Evolutionary conservation across 1,140 invertebrate genomes (phyloP), one percentile per base, ranked within the genome.

Genomic region (Oscheius sp.): DNA sequence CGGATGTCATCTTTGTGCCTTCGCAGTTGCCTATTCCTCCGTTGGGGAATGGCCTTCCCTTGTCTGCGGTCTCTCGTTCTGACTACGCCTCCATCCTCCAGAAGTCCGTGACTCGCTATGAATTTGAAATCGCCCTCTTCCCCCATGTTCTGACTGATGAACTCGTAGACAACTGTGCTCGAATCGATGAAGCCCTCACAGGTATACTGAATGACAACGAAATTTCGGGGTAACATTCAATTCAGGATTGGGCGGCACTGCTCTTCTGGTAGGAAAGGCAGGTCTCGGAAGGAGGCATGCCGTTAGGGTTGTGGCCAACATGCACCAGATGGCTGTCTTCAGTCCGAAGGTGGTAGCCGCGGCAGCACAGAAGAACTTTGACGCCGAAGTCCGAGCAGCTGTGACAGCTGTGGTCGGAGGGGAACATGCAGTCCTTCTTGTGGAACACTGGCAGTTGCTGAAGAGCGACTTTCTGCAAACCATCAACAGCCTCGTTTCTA

Each of bases 361-460:
- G 20, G 91, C 90, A 79, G 80, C 81, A 13, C 67, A 89, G 36
- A 90, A 89, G 77, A 84, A 89, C 36, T 91, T 91, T 82, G 88
- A 87, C 76, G 88, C 86, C 80, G 90, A 91, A 72, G 75, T 90
- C 23, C 90, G 90, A 84, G 79, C 89, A 84, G 90, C 89, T 2
- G 90, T 94, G 85, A 91, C 93, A 85, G 79, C 86, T 55, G 92
- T 91, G 26, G 86, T 94, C 38, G 92, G 94, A 61, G 90, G 90
- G 15, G 90, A 94, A 83, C 87, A 89, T 78, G 89, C 90, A 2
- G 88, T 92, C 52, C 86, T 96, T 26, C 79, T 95, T 2, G 84
- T 96, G 0, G 93, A 96, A 81, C 93, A 95, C 77, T 90, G 92
- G 81, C 91, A 95, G 76, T 86, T 93, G 23, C 86, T 90, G 2